Evolutionary conservation across 2,797 vertebrate genomes (phyloP), one percentile per base, ranked within the genome.

Genomic region (Strix occidentalis): DNA sequence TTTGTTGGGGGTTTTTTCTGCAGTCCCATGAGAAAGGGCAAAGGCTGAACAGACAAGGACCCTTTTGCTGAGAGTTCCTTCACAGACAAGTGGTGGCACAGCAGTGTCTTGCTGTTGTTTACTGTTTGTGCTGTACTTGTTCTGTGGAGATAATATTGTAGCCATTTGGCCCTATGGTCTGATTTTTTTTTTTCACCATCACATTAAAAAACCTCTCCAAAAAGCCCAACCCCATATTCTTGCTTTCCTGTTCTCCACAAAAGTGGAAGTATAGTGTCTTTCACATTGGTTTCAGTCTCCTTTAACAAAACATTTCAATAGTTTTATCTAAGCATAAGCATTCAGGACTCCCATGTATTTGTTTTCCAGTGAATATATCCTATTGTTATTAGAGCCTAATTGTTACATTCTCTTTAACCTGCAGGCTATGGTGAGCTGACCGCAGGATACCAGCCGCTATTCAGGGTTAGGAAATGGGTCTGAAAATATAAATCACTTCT

Each of bases 401-500:
- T 66, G 56, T 64, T 69, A 28, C 17, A 7, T 61, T 64, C n/a
- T 81, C 21, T 81, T 88, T 82, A 79, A 84, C 35, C 72, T 86
- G 33, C n/a, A 53, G 87, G 28, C 60, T 70, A 8, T 48, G 54
- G 61, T 50, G 76, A 92, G 25, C 61, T 89, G 79, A 33, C n/a
- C 78, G 68, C 39, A 92, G 76, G 72, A 78, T 14, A 66, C 28
- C 53, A 81, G 57, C 65, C 90, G 53, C 35, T 87, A 35, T 14
- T 83, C 69, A 33, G 37, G 9, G 4, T 50, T 81, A 88, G 69
- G 50, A 94, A 95, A 93, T 50, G n/a, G 35, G 18, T 76, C 63
- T 91, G 69, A 88, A 86, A 91, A 74, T 31, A 90, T 66, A 78
- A 91, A 94, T 90, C 26, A 70, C 58, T 76, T 68, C 37, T 92